Base-by-base conservation (phyloP, 2,888 invertebrate genomes). In the Polyommatus icarus region DNA sequence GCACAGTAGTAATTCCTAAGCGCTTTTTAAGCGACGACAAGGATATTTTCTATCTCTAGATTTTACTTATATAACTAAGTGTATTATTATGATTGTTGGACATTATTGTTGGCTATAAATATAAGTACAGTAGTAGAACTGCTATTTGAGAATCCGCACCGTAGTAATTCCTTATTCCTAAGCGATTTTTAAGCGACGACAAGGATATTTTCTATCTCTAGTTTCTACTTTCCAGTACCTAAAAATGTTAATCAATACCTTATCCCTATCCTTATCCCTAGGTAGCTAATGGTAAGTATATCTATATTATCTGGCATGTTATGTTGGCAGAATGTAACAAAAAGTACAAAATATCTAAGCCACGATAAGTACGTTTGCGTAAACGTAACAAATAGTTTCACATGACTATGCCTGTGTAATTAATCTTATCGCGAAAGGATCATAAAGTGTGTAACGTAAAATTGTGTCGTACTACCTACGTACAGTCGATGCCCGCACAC, bases 311-410 rank as follows among this genome's bases (percentile, higher is more conserved):
- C 46, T 46, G 46, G 46, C 10, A 46, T 46, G 46, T 46, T 57
- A 59, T 20, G 59, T 59, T 59, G 59, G 59, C 59, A 20, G 57
- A 59, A 54, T 18, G 50, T 54, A 54, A 54, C 20, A 29, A 32
- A 67, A 67, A 67, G 15, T 67, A 67, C 4, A 29, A 15, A 67
- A 12, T 67, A 67, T 29, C 29, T 67, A 29, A 67, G 32, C 67
- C 67, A 15, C 67, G 67, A 61, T 61, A 61, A 24, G 29, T 32
- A 29, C 24, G 67, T 67, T 32, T 67, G 67, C 67, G 67, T 67
- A 67, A 67, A 67, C 67, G 15, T 29, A 32, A 67, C 29, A 67
- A 32, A 67, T 67, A 67, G 67, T 67, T 67, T 67, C 67, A 67
- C 67, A 67, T 67, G 67, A 29, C 67, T 67, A 67, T 67, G 29